Evolutionary conservation across 2,797 vertebrate species (phyloP).

Genomic region (Nyctalus aviator): DNA sequence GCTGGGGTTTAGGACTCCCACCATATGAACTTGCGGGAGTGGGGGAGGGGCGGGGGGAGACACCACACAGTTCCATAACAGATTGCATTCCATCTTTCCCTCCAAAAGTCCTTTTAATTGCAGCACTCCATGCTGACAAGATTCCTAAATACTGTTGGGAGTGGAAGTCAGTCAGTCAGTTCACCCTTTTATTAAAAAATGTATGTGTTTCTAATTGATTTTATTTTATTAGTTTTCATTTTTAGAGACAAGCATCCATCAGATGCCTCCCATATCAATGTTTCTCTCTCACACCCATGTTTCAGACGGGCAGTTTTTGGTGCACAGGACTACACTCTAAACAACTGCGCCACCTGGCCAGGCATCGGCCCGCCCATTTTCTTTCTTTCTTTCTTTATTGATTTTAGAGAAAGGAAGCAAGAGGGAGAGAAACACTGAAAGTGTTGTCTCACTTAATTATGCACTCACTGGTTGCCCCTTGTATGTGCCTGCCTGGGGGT

Average conservation of each 20-base stretch:
- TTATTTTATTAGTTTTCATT: not conserved
- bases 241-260: not conserved
- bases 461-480: not conserved
- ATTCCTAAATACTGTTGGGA: rapidly evolving
- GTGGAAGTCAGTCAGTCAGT: too few species aligned
- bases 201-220: not conserved
- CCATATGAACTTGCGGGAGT: rapidly evolving
- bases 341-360: not conserved
- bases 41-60: rapidly evolving
- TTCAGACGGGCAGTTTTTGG: not conserved
- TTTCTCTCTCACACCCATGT: not conserved
- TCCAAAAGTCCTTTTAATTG: not conserved
- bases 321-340: not conserved
- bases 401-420: not conserved
- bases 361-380: not conserved
- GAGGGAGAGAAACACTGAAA: not conserved
- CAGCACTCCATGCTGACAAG: rapidly evolving
- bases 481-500: not conserved
- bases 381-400: not conserved
- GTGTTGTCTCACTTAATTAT: not conserved
- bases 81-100: not conserved
- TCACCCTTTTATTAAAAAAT: not conserved
- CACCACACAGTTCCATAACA: not conserved
- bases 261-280: not conserved
- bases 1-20: not conserved